A percentile compares a stretch with the other conserved stretches of the same genome.
Evolutionary conservation across 2,888 invertebrate genomes (phyloP).

Genomic region (Ochropleura leucogaster): DNA sequence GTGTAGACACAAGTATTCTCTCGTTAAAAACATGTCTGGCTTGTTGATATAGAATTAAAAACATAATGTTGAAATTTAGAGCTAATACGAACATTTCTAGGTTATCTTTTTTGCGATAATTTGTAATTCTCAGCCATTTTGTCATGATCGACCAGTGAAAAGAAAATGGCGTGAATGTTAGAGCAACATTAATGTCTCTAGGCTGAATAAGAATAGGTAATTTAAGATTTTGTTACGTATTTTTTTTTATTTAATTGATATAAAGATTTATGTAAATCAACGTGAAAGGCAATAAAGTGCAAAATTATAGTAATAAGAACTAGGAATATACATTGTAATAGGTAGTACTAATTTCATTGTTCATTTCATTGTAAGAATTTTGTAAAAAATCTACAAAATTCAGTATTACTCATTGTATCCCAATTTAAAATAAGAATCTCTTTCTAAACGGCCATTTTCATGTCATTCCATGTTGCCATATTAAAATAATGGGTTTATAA

Average conservation of each 20-base stretch:
- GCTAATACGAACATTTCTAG: not conserved
- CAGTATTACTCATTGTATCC: slow-evolving; percentile 32
- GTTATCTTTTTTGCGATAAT: not conserved
- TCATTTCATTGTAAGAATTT: slow-evolving; percentile 1
- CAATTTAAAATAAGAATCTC: slow-evolving; percentile 23
- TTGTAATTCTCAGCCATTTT: not conserved
- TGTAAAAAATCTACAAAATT: slow-evolving; percentile 9
- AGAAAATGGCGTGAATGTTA: slow-evolving; percentile 2
- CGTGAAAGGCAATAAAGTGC: slow-evolving; percentile 22
- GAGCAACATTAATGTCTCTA: too few relatives aligned
- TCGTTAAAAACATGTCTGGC: not conserved
- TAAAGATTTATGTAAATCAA: not conserved
- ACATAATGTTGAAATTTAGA: not conserved
- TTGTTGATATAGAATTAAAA: not conserved
- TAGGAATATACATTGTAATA: not conserved
- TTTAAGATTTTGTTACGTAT: not conserved
- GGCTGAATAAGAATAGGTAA: too few relatives aligned
- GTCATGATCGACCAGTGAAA: not conserved
- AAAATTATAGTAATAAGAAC: not conserved
- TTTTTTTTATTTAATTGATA: not conserved
- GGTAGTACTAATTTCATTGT: not conserved
- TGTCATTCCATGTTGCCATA: slow-evolving; percentile 58
- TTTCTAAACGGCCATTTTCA: slow-evolving; percentile 17
- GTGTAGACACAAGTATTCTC: not conserved
- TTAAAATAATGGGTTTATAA: slow-evolving; percentile 24